A percentile compares a stretch with the other conserved stretches of the same genome.
These are phyloP conservation scores for Cliona cf. orientalis DNA, from an alignment of 37 sponge, comb jelly and placozoan genomes.

Conservation along the genomic window DNA sequence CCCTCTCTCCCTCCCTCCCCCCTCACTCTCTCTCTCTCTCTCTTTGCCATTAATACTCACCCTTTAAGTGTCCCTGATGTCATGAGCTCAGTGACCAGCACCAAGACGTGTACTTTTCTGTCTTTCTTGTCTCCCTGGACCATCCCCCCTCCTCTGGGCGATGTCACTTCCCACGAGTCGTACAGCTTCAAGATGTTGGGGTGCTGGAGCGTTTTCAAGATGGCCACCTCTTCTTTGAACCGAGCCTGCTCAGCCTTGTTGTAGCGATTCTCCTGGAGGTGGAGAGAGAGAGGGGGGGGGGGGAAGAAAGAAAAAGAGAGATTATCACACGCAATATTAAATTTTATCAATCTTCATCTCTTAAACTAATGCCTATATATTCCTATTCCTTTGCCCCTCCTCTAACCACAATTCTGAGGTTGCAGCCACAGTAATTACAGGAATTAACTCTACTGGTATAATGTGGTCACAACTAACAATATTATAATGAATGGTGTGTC, in stretches of 20 bases:
- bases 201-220: constrained; percentile 95
- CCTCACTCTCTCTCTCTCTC: too few species aligned
- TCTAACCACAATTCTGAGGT: too few species aligned
- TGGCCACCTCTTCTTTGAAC: constrained; percentile 93
- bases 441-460: too few species aligned
- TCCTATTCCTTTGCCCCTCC: too few species aligned
- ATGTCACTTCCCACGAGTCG: constrained; percentile 85
- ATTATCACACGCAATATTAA: too few species aligned
- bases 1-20: too few species aligned
- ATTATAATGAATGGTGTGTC: too few species aligned
- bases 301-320: not conserved
- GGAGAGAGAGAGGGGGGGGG: not conserved
- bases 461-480: too few species aligned
- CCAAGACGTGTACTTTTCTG: constrained; percentile 53
- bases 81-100: constrained; percentile 97
- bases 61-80: constrained; percentile 97
- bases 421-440: too few species aligned
- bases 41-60: constrained; percentile 74
- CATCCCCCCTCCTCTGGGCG: constrained; percentile 38
- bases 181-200: constrained; percentile 95
- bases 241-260: constrained; percentile 81
- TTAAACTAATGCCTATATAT: too few species aligned
- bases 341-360: too few species aligned
- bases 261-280: constrained; percentile 74
- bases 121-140: constrained; percentile 51